Evolutionary conservation across 2,113 vertebrate species (phyloP).

Genomic region (Raja brachyura): DNA sequence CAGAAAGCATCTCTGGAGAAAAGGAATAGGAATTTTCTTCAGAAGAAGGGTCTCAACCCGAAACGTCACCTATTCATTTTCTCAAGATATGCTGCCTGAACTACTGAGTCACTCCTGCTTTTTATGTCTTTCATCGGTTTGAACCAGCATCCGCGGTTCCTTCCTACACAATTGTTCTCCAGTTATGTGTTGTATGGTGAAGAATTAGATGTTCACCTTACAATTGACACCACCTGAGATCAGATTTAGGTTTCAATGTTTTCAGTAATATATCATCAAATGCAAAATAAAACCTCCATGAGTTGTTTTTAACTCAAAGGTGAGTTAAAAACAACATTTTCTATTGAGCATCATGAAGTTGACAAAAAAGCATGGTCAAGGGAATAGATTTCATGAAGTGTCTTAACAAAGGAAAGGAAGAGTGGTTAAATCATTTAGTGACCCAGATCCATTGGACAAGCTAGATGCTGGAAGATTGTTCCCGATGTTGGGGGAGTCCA

Average conservation of each 20-base stretch:
- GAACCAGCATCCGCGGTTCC: too few species aligned
- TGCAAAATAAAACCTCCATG: background rate
- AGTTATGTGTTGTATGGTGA: background rate
- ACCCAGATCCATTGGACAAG: too few species aligned
- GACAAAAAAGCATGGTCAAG: background rate
- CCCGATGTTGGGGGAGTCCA: too few species aligned
- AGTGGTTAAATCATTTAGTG: background rate
- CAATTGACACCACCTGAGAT: background rate
- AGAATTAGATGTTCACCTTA: background rate
- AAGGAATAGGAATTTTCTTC: too few species aligned
- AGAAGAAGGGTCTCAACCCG: too few species aligned
- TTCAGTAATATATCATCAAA: background rate
- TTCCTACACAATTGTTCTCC: background rate
- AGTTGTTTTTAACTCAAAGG: too few species aligned
- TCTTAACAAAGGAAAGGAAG: background rate
- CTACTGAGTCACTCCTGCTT: too few species aligned
- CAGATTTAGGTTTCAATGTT: background rate
- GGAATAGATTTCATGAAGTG: background rate
- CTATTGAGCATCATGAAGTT: background rate
- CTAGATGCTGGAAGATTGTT: too few species aligned
- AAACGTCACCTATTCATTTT: too few species aligned
- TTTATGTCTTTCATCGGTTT: too few species aligned
- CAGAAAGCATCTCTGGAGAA: too few species aligned
- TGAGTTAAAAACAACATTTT: background rate
- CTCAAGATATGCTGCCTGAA: too few species aligned